These are phyloP conservation scores for Octodon degus DNA, from an alignment of 2,113 vertebrate species.

Conservation along the genomic window DNA sequence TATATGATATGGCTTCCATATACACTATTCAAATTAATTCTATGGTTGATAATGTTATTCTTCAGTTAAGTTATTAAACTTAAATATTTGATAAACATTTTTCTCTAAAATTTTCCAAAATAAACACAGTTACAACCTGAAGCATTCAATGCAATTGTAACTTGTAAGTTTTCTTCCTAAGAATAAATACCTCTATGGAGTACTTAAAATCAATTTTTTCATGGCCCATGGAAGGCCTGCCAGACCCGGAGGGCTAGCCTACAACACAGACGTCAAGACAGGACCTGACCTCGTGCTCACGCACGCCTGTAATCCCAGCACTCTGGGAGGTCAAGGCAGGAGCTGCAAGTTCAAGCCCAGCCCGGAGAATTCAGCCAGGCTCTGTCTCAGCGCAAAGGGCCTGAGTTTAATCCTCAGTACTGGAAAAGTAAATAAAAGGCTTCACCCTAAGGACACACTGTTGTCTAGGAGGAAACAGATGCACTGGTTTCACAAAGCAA, in stretches of 20 bases:
- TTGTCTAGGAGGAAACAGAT: neutral
- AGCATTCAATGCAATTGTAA: neutral
- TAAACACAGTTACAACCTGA: conserved; percentile 9
- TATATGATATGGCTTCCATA: neutral
- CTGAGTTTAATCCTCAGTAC: neutral
- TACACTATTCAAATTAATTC: neutral
- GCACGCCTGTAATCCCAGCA: neutral
- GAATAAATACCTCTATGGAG: neutral
- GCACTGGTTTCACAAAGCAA: neutral
- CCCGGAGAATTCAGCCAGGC: neutral
- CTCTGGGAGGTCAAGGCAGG: neutral
- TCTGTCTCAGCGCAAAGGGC: neutral
- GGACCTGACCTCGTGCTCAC: neutral
- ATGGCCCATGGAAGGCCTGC: neutral
- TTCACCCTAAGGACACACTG: neutral
- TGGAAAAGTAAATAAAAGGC: neutral
- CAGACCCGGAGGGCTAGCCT: neutral
- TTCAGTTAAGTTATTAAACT: neutral
- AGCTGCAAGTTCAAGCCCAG: neutral
- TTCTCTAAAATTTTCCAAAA: conserved; percentile 15
- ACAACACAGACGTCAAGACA: neutral
- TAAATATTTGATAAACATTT: neutral
- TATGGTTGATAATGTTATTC: neutral
- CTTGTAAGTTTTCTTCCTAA: neutral
- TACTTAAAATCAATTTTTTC: neutral